Evolutionary conservation across 2,797 vertebrate genomes (phyloP), one percentile per base, ranked within the genome.

Genomic region (Melanotaenia parkinsoni): DNA sequence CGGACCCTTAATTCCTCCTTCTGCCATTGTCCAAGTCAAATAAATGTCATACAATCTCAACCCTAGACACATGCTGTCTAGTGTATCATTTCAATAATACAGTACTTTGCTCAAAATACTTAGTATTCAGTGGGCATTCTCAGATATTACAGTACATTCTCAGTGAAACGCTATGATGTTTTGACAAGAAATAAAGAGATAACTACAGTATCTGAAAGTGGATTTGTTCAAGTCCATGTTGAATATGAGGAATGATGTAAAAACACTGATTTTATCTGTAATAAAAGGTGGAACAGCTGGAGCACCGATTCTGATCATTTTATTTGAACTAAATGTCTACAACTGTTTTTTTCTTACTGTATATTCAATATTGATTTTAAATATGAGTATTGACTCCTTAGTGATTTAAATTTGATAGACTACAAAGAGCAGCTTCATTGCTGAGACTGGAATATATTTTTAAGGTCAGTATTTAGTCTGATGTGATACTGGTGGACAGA

Each of bases 81-180:
- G 65, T 53, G 57, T 62, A 63, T 32, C 20, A 64, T 64, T 74
- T 58, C 58, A 38, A 65, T 67, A 47, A 77, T 71, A 81, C 72
- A 83, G 63, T 76, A 79, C 72, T 83, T 82, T 56, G 30, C 4
- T 82, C 13, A 53, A 72, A 80, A 85, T 83, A 76, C 62, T 62
- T 61, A 26, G 73, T 72, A 79, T 76, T 82, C 30, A 78, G 32
- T 61, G 62, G 76, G 38, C 65, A 77, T 78, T 84, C 58, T 77
- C 43, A 65, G 57, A 76, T 60, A 70, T 67, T 81, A 83, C 74
- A 86, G 75, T 89, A 85, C 79, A 87, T 88, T 87, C 33, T 80
- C 22, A 54, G 58, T 60, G 54, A 86, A 89, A 85, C 28, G 32
- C 57, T 16, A 8, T 37, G 18, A 13, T 57, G 57, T 73, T 76